A percentile compares a stretch with the other conserved stretches of the same genome.
These are phyloP conservation scores for Opisthograptis luteolata DNA, from an alignment of 2,888 invertebrate genomes.

Conservation along the genomic window DNA sequence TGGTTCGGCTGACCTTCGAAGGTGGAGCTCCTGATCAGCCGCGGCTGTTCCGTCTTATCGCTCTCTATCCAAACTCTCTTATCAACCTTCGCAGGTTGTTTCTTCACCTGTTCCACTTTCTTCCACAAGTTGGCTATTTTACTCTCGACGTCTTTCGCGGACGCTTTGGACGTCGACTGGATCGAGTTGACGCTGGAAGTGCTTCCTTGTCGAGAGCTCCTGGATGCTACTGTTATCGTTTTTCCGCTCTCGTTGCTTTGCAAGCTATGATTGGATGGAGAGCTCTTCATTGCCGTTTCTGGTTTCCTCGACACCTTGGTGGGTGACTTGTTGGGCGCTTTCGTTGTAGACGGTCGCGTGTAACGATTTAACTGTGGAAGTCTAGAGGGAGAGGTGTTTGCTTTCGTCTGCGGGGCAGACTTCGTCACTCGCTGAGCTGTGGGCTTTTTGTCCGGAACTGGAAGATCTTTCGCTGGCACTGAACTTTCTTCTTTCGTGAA, in stretches of 20 bases:
- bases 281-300: conserved; percentile 72
- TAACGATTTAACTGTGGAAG: conserved; percentile 65
- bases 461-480: conserved; percentile 66
- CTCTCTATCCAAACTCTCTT: conserved; percentile 85
- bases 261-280: conserved; percentile 83
- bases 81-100: conserved; percentile 83
- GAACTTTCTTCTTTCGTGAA: conserved; percentile 93
- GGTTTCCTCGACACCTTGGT: conserved; percentile 50
- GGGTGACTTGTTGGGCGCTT: conserved; percentile 51
- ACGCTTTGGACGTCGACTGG: conserved; percentile 71
- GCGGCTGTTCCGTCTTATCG: conserved; percentile 65
- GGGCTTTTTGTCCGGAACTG: conserved; percentile 61
- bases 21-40: conserved; percentile 86
- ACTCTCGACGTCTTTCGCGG: conserved; percentile 87
- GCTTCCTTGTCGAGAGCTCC: conserved; percentile 69
- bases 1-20: conserved; percentile 85
- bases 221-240: conserved; percentile 68
- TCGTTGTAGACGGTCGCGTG: conserved; percentile 55
- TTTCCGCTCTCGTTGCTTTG: conserved; percentile 81
- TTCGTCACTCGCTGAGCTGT: conserved; percentile 50
- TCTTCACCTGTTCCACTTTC: conserved; percentile 88
- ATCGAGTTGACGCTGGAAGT: conserved; percentile 86
- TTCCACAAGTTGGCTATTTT: conserved; percentile 93
- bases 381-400: conserved; percentile 75
- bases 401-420: conserved; percentile 59